Conservation (phyloP, 1,140 invertebrate genomes). For the Andricus grossulariae region DNA sequence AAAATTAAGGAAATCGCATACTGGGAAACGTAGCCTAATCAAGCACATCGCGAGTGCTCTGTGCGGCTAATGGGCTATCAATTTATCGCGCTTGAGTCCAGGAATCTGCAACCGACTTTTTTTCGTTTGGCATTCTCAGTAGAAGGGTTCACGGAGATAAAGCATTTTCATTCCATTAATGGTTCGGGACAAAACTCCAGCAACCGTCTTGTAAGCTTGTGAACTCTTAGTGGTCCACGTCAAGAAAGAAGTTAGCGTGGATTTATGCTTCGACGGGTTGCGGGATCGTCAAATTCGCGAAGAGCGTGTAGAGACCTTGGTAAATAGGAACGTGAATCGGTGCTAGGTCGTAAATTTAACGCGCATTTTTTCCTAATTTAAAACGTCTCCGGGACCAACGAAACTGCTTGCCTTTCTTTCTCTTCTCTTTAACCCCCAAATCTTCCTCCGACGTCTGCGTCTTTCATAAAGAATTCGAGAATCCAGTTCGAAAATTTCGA, state of each 20-base stretch:
- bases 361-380: conserved; percentile 64
- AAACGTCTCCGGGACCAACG: conserved; percentile 48
- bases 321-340: conserved; percentile 54
- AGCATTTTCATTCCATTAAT: conserved; percentile 39
- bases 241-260: conserved; percentile 45
- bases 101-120: conserved; percentile 44
- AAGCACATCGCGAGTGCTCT: conserved; percentile 23
- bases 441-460: not conserved
- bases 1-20: not conserved
- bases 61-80: conserved; percentile 54
- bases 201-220: not conserved
- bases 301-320: conserved; percentile 8
- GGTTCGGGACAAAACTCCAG: conserved; percentile 28
- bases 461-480: conserved; percentile 17
- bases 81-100: conserved; percentile 55
- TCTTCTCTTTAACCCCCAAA: not conserved
- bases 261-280: conserved; percentile 56
- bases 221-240: not conserved
- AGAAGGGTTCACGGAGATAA: conserved; percentile 51
- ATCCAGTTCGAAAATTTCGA: not conserved
- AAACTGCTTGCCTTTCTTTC: not conserved
- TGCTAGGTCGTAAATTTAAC: conserved; percentile 58
- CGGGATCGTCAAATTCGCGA: conserved; percentile 57
- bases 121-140: conserved; percentile 47
- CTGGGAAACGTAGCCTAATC: conserved; percentile 4